phyloP scores from a whole-genome alignment of 2,113 vertebrate genomes.

The Nettapus auritus region DNA sequence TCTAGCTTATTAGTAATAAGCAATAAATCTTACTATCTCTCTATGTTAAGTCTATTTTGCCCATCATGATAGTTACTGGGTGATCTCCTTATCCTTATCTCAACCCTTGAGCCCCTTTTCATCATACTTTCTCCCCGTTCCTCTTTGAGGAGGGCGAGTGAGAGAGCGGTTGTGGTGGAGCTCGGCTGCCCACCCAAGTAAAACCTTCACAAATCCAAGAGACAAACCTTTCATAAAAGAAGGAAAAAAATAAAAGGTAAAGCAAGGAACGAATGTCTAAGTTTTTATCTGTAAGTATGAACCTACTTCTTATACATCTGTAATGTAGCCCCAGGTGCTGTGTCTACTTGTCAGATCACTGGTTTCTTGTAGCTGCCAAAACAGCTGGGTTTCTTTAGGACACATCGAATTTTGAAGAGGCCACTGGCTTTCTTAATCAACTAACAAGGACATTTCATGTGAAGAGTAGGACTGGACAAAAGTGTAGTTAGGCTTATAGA shows the following conservation, averaged over 20 bases:
- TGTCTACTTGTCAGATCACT: not conserved
- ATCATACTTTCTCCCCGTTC: no score
- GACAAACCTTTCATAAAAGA: not conserved
- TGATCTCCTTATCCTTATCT: no score
- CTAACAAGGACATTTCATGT: not conserved
- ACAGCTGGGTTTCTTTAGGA: not conserved
- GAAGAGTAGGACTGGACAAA: not conserved
- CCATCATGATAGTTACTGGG: no score
- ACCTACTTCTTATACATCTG: not conserved
- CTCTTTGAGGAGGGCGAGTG: no score
- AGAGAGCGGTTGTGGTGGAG: no score
- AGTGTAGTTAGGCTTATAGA: not conserved
- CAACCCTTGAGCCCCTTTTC: no score
- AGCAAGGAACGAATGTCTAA: not conserved
- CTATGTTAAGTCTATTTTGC: no score
- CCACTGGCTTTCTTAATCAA: not conserved
- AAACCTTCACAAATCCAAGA: no score
- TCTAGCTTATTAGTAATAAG: no score
- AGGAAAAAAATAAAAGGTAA: not conserved
- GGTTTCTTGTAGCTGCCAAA: not conserved
- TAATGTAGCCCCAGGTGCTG: not conserved
- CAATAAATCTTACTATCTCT: no score
- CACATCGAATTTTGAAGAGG: not conserved
- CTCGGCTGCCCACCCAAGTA: no score
- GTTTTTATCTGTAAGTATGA: not conserved